Base-by-base conservation (phyloP, 2,888 invertebrate species). In the Mactromeris polynyma region DNA sequence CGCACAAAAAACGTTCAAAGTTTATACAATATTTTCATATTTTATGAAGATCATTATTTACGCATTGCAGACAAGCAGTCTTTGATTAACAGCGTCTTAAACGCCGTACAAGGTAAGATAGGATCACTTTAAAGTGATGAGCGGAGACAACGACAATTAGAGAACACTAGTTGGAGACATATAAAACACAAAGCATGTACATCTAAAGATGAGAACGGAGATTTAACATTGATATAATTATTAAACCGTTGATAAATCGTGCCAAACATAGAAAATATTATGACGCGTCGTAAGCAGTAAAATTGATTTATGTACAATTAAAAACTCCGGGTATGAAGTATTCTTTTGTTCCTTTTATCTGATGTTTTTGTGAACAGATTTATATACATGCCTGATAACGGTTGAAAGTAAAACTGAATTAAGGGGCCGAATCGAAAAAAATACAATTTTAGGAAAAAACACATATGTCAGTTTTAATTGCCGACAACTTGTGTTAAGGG, bases 191-290 rank as follows among this genome's bases (percentile, higher is more conserved):
- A 69, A 69, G 21, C 69, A 77, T 46, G n/a, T 77, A 46, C 51
- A 77, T 21, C 77, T 38, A 33, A 36, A 78, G 54, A 84, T 84
- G 78, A 46, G n/a, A 36, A 33, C n/a, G 6, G 1, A 54, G 51
- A 46, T 36, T n/a, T 26, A 11, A 31, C 7, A 38, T 36, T 42
- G 84, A 78, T 84, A 84, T 77, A 78, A 84, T 51, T 84, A 78
- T 84, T 78, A 73, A 33, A 73, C 33, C 17, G 73, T 73, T 84
- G 77, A 84, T 73, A 84, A 84, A 77, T 78, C 77, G 36, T 78
- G 84, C 36, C 54, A 46, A 40, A 31, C 11, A 36, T 51, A 78
- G 54, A 58, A 54, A 77, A 38, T 21, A n/a, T 26, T 54, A 51
- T 51, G 77, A 40, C 77, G 84, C 54, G 36, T 36, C 36, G 36